These are phyloP conservation scores for Metaphire vulgaris DNA, from an alignment of 1,140 invertebrate species.

Conservation along the genomic window DNA sequence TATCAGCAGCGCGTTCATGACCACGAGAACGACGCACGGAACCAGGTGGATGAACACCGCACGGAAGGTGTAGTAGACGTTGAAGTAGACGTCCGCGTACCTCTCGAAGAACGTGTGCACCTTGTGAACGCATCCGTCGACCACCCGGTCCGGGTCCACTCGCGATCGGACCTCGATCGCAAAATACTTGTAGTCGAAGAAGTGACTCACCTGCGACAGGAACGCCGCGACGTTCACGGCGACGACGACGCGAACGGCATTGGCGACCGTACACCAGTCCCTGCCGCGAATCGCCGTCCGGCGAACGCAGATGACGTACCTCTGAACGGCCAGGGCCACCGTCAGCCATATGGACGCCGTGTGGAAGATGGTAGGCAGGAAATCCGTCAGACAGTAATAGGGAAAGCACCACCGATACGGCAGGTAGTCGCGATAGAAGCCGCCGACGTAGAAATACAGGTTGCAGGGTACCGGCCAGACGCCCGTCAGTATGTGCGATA, in stretches of 20 bases:
- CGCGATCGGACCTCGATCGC: background rate
- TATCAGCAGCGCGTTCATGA: slow-evolving; percentile 80
- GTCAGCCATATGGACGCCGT: slow-evolving; percentile 83
- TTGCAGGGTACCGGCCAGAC: slow-evolving; percentile 66
- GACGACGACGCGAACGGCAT: slow-evolving; percentile 68
- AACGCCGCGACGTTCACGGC: slow-evolving; percentile 68
- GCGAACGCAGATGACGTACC: slow-evolving; percentile 81
- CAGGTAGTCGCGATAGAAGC: slow-evolving; percentile 4
- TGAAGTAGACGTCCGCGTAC: slow-evolving; percentile 66
- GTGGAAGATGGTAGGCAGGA: slow-evolving; percentile 77
- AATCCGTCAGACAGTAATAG: slow-evolving; percentile 56
- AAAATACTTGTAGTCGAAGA: slow-evolving; percentile 60
- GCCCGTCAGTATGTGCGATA: slow-evolving; percentile 74
- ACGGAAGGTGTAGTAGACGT: slow-evolving; percentile 73
- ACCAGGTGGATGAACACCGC: slow-evolving; percentile 85
- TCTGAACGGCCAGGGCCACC: slow-evolving; percentile 72
- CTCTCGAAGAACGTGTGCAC: background rate
- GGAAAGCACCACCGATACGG: slow-evolving; percentile 49
- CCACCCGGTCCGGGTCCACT: background rate
- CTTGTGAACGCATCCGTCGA: background rate
- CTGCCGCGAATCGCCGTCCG: slow-evolving; percentile 58
- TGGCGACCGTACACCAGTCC: slow-evolving; percentile 46
- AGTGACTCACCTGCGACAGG: slow-evolving; percentile 69
- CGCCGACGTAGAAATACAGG: slow-evolving; percentile 3
- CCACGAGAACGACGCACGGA: slow-evolving; percentile 78